Evolutionary conservation across 2,113 vertebrate species (phyloP), one percentile per base, ranked within the genome.

Genomic region (Nicator chloris): DNA sequence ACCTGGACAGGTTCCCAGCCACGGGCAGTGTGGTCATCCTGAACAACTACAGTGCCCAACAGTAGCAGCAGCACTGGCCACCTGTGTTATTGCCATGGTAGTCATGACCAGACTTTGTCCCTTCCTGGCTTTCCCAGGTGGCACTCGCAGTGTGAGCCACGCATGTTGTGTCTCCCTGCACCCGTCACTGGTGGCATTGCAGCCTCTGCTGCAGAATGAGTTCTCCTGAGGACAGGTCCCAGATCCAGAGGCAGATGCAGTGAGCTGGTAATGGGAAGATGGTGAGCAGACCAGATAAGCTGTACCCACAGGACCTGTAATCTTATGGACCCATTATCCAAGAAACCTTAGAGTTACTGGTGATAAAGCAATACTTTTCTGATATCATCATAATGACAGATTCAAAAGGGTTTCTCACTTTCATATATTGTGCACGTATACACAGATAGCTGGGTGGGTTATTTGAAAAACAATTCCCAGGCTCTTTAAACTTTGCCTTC

Each of bases 111-210:
- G 60, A 10, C n/a, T 57, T 86, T 57, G 45, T n/a, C 11, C 65
- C 35, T n/a, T 85, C 15, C 60, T 75, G 50, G 14, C 37, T 78
- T 35, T 47, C 26, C n/a, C 56, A 44, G 60, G 33, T 35, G 1
- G 0, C 40, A 16, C 15, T 13, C 0, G 1, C 28, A 24, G 31
- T 19, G 31, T 0, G 6, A 50, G 47, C 40, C 0, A 0, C 26
- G 44, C 33, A 2, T 9, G 50, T 35, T 0, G 0, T 30, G 49
- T 37, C 49, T 72, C 35, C 39, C 40, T 13, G 18, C 47, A 24
- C 23, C 35, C 57, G 49, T 40, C 15, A 2, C 42, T 8, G 17
- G 77, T 12, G 35, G 26, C 22, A 22, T 3, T n/a, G 30, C 30
- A 69, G 44, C 45, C 11, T 53, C 47, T 61, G 61, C 70, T 65